Conservation (phyloP, 1,140 invertebrate species). For the Leptinotarsa lineolata region DNA sequence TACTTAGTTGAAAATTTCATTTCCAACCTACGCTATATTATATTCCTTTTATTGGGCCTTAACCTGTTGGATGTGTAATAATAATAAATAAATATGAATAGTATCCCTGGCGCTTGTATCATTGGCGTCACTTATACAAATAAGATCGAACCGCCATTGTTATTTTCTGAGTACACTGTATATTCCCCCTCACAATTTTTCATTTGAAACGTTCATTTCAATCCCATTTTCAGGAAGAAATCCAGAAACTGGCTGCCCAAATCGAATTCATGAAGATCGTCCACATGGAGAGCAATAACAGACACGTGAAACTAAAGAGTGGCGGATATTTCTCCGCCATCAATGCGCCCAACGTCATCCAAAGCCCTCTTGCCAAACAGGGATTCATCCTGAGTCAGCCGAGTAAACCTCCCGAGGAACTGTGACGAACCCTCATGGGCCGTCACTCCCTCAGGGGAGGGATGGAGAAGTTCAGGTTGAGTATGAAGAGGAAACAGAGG, state of each 20-base stretch:
- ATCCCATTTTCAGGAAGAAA: slow-evolving; percentile 70
- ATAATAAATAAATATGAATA: too few species aligned
- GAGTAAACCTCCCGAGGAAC: slow-evolving; percentile 50
- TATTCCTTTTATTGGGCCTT: too few species aligned
- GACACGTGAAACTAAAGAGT: slow-evolving; percentile 81
- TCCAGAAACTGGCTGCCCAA: slow-evolving; percentile 86
- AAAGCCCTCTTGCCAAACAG: slow-evolving; percentile 57
- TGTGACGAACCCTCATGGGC: slow-evolving; percentile 31
- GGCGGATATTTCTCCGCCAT: slow-evolving; percentile 74
- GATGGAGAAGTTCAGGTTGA: slow-evolving; percentile 25
- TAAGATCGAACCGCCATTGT: too few species aligned
- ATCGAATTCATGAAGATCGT: slow-evolving; percentile 93
- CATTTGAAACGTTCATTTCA: too few species aligned
- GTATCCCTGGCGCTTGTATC: too few species aligned
- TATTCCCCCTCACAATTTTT: too few species aligned
- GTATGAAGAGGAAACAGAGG: slow-evolving; percentile 11
- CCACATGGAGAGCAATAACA: slow-evolving; percentile 89
- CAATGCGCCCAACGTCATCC: slow-evolving; percentile 58
- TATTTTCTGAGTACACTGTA: too few species aligned
- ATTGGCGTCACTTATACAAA: too few species aligned
- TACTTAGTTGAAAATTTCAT: too few species aligned
- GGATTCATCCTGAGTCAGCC: slow-evolving; percentile 47
- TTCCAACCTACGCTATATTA: too few species aligned
- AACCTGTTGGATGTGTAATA: too few species aligned
- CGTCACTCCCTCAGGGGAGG: neutral